These are phyloP conservation scores for Onychorhynchus coronatus DNA, from an alignment of 2,113 vertebrate species.

Conservation along the genomic window DNA sequence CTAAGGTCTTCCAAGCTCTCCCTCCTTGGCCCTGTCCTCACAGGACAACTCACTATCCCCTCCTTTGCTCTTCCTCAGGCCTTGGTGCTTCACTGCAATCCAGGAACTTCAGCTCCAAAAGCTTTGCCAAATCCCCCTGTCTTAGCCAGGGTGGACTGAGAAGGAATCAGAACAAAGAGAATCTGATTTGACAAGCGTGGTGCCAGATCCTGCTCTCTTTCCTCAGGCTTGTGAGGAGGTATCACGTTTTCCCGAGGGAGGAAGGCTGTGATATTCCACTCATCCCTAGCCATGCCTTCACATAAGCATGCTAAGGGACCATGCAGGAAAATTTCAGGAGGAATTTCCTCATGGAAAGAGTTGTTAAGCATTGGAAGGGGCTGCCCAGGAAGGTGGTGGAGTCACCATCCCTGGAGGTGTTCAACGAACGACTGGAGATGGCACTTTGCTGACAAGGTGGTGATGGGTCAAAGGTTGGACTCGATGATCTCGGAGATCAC, in stretches of 20 bases:
- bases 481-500: no score
- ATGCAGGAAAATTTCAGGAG: neutral
- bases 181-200: neutral
- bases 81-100: neutral
- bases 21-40: neutral
- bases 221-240: fast-evolving
- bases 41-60: neutral
- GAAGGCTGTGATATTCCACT: neutral
- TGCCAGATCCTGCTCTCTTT: neutral
- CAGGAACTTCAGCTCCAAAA: neutral
- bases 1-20: neutral
- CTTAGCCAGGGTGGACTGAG: neutral
- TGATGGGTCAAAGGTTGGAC: neutral
- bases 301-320: neutral
- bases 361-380: neutral
- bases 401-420: neutral
- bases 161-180: neutral
- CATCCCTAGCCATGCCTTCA: neutral
- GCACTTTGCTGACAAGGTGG: neutral
- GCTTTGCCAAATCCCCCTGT: neutral
- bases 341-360: neutral
- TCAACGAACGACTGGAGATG: fast-evolving
- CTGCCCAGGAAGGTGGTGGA: neutral
- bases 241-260: neutral
- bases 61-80: neutral